These are phyloP conservation scores for Ophion ellenae DNA, from an alignment of 2,888 invertebrate species.

Conservation along the genomic window DNA sequence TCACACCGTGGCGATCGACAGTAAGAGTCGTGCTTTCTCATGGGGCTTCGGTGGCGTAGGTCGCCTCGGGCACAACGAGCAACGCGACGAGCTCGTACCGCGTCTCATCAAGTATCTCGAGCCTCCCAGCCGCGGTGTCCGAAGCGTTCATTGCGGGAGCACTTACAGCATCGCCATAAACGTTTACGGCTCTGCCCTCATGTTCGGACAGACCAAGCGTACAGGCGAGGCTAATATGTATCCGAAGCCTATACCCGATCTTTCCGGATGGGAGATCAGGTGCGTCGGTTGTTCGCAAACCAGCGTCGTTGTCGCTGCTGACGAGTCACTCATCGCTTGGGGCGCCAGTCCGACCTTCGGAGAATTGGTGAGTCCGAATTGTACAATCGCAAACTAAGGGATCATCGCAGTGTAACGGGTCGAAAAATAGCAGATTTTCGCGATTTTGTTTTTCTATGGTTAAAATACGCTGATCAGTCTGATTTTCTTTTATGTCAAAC, in stretches of 20 bases:
- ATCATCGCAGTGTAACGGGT: background rate
- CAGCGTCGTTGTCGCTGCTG: conserved; percentile 94
- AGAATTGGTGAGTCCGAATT: conserved; percentile 88
- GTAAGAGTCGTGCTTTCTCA: conserved; percentile 94
- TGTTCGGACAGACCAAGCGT: conserved; percentile 96
- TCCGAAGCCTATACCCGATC: conserved; percentile 96
- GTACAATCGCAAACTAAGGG: no score
- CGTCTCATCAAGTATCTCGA: conserved; percentile 94
- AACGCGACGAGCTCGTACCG: conserved; percentile 95
- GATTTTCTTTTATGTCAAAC: no score
- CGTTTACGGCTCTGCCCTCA: conserved; percentile 83
- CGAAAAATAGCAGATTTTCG: no score
- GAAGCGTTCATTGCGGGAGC: conserved; percentile 92
- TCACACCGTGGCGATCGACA: conserved; percentile 95
- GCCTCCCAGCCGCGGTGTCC: conserved; percentile 92
- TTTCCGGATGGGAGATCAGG: conserved; percentile 96
- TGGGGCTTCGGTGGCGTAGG: conserved; percentile 99
- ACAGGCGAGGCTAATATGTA: conserved; percentile 98
- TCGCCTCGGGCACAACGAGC: conserved; percentile 96
- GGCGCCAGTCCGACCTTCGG: conserved; percentile 97
- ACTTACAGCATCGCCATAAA: conserved; percentile 94
- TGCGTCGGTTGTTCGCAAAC: conserved; percentile 93
- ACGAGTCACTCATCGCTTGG: conserved; percentile 96
- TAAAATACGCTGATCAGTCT: no score
- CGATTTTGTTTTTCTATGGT: no score